Evolutionary conservation across 2,797 vertebrate species (phyloP).

Genomic region (Pangasius sanitwongsei): DNA sequence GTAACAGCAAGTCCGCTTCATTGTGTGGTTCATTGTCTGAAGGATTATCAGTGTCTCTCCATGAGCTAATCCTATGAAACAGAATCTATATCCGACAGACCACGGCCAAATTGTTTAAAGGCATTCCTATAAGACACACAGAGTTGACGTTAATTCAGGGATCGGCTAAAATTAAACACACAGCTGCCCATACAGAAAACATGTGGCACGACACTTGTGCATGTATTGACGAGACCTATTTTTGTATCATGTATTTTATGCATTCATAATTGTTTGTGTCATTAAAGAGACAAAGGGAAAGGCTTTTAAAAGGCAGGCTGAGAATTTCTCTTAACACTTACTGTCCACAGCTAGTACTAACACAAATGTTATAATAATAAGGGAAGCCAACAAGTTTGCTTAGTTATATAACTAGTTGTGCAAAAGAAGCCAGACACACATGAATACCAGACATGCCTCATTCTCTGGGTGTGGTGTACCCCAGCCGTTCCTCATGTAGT

Average conservation of each 20-base stretch:
- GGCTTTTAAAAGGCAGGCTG: not conserved
- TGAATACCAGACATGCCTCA: constrained; percentile 63
- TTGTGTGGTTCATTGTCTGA: not conserved
- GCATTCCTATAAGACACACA: constrained; percentile 2
- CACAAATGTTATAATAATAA: not conserved
- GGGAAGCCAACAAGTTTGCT: not conserved
- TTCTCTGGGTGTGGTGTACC: constrained; percentile 69
- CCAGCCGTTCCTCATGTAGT: constrained; percentile 16
- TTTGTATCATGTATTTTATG: not conserved
- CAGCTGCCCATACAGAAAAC: constrained; percentile 9
- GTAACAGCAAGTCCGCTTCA: not conserved
- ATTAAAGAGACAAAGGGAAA: not conserved
- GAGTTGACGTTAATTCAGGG: constrained; percentile 23
- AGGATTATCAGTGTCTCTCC: constrained; percentile 12
- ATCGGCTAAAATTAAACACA: constrained; percentile 48
- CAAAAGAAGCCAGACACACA: not conserved
- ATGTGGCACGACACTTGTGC: constrained; percentile 29
- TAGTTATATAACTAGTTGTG: not conserved
- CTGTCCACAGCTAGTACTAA: not conserved
- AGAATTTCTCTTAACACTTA: not conserved
- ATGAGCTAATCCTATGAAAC: constrained; percentile 5
- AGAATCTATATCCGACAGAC: not conserved
- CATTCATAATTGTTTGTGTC: not conserved
- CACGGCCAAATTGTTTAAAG: not conserved
- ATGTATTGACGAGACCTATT: constrained; percentile 10